Conservation (phyloP, 2,888 invertebrate genomes). For the Sylvicola fuscatus region DNA sequence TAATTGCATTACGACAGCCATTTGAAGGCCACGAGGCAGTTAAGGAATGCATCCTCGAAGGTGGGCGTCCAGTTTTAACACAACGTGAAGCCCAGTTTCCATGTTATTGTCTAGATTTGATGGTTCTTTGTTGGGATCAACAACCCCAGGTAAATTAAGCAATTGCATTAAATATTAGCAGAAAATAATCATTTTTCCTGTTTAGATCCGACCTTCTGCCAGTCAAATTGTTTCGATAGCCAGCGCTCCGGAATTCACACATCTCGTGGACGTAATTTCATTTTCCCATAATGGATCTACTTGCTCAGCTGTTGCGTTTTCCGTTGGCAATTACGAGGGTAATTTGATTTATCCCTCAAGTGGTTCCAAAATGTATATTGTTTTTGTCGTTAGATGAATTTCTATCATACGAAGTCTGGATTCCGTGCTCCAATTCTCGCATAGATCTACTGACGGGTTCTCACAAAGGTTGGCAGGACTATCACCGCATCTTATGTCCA, state of each 20-base stretch:
- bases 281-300: slow-evolving; percentile 46
- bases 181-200: neutral
- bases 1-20: slow-evolving; percentile 79
- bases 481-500: slow-evolving; percentile 26
- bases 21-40: slow-evolving; percentile 94
- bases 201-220: slow-evolving; percentile 65
- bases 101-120: slow-evolving; percentile 75
- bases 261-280: slow-evolving; percentile 57
- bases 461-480: slow-evolving; percentile 38
- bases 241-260: slow-evolving; percentile 84
- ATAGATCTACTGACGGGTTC: slow-evolving; percentile 38
- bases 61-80: slow-evolving; percentile 75
- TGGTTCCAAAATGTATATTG: neutral
- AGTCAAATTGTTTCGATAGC: slow-evolving; percentile 86
- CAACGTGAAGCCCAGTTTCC: slow-evolving; percentile 68
- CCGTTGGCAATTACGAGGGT: slow-evolving; percentile 29
- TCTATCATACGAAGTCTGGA: neutral
- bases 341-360: slow-evolving; percentile 5
- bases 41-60: slow-evolving; percentile 90
- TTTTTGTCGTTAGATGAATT: slow-evolving; percentile 2
- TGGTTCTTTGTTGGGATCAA: slow-evolving; percentile 93
- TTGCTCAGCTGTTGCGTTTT: slow-evolving; percentile 35
- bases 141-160: slow-evolving; percentile 32
- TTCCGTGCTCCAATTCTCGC: slow-evolving; percentile 17
- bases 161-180: neutral